Base-by-base conservation (phyloP, 2,113 vertebrate species). In the Callorhinus ursinus region DNA sequence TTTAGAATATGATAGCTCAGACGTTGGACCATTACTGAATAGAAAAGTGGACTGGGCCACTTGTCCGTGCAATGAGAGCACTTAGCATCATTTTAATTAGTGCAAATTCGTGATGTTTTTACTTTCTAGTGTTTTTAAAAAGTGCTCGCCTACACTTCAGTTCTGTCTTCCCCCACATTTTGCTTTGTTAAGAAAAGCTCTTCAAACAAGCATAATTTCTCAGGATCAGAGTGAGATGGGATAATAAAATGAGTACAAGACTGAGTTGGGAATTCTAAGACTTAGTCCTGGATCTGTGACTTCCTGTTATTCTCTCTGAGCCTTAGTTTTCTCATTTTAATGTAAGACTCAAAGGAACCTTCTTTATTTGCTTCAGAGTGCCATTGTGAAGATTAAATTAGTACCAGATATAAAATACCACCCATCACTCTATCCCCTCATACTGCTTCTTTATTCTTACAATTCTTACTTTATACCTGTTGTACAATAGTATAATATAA, bases 41-140 rank as follows among this genome's bases (percentile, higher is more conserved):
- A 21, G 46, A 79, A 87, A 69, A 93, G 36, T 71, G 28, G 33
- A 86, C 33, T 91, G 59, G 77, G 53, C 67, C 39, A 59, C 57
- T 88, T 95, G 31, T 69, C 21, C 55, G 6, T 95, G 77, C 39
- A 93, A 53, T 46, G 28, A 88, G 15, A 63, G 36, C 42, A 65
- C 51, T 96, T 57, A 79, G 36, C 28, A 55, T 77, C 46, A 81
- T 96, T 95, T 88, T 95, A 93, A 89, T 97, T 90, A 93, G 26
- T 86, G 36, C 22, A 39, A 83, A 80, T 77, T 96, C 95, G 79
- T 59, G 77, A 69, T 59, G 12, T 42, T 92, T 95, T 93, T 90
- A 16, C 11, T 92, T 12, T 77, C 3, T 61, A 87, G 13, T 71
- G 13, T 72, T 96, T 94, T 95, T 7, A 67, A 88, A 96, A 91